Conservation (phyloP, 1,140 invertebrate genomes). For the Drosophila murphyi region DNA sequence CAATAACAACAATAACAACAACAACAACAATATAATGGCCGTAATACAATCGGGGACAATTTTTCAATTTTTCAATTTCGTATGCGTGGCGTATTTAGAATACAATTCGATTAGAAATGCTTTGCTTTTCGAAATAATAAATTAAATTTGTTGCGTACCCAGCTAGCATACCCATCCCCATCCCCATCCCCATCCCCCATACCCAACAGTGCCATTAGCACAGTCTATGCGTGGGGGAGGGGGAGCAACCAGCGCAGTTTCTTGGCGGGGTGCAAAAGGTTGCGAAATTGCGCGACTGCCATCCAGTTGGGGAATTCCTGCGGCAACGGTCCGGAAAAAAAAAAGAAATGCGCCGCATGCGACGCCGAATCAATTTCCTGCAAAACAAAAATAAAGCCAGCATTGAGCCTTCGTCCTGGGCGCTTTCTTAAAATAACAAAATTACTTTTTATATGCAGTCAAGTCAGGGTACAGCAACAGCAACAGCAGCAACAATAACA, state of each 20-base stretch:
- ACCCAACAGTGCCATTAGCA: constrained; percentile 73
- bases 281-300: constrained; percentile 69
- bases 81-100: constrained; percentile 69
- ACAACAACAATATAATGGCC: constrained; percentile 10
- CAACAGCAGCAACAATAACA: constrained; percentile 39
- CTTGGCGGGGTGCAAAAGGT: constrained; percentile 74
- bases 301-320: constrained; percentile 73
- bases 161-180: constrained; percentile 7
- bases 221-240: constrained; percentile 35
- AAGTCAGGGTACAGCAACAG: constrained; percentile 31
- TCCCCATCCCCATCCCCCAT: constrained; percentile 42
- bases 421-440: constrained; percentile 83
- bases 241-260: constrained; percentile 11
- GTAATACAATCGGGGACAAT: constrained; percentile 66
- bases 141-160: constrained; percentile 67
- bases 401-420: constrained; percentile 48
- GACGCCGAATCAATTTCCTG: constrained; percentile 77
- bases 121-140: constrained; percentile 82
- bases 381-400: constrained; percentile 33
- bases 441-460: constrained; percentile 79
- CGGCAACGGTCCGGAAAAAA: constrained; percentile 67
- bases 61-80: constrained; percentile 70
- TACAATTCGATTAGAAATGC: constrained; percentile 83
- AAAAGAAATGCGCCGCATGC: constrained; percentile 53
- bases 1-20: constrained; percentile 2